Base-by-base conservation (phyloP, 2,888 invertebrate genomes). In the Torymus auratus region DNA sequence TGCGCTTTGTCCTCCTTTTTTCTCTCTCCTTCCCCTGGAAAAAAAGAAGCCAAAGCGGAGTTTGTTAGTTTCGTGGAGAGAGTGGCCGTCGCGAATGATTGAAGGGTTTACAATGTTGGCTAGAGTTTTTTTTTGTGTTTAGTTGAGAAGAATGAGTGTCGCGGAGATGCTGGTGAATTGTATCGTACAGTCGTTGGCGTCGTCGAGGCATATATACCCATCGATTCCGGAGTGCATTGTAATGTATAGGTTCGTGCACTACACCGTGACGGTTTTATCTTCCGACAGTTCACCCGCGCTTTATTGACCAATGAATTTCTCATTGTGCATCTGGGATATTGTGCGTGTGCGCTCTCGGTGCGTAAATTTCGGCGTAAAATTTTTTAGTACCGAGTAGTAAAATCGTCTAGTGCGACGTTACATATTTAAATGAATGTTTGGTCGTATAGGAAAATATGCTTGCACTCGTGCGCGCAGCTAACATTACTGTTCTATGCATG, bases 281-380 rank as follows among this genome's bases (percentile, higher is more conserved):
- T 17, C 17, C 11, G n/a, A 60, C 17, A n/a, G n/a, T 17, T 17
- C 60, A 23, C 62, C 13, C 20, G 5, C 41, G 52, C 62, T 64
- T 73, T 73, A 73, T 64, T 64, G 12, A 13, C 17, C 64, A 64
- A 73, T 64, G 55, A 73, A 73, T 61, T 73, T 56, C 28, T 73
- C 55, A 52, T 41, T 55, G 12, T 64, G 41, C 13, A 14, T 14
- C 20, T 14, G 10, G 15, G 13, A 52, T 61, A 71, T 60, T 56
- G n/a, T 17, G 12, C 15, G 10, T 56, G 20, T 17, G 12, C 15
- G n/a, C 28, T 41, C 41, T 55, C 28, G n/a, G 7, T 50, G 23
- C 53, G 28, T 28, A 52, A 23, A 64, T 12, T 73, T 64, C 41
- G 0, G 50, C 5, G 17, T 64, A 14, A 62, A 60, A 60, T 2